These are phyloP conservation scores for Chrysina gloriosa DNA, from an alignment of 2,888 invertebrate genomes.

Conservation along the genomic window DNA sequence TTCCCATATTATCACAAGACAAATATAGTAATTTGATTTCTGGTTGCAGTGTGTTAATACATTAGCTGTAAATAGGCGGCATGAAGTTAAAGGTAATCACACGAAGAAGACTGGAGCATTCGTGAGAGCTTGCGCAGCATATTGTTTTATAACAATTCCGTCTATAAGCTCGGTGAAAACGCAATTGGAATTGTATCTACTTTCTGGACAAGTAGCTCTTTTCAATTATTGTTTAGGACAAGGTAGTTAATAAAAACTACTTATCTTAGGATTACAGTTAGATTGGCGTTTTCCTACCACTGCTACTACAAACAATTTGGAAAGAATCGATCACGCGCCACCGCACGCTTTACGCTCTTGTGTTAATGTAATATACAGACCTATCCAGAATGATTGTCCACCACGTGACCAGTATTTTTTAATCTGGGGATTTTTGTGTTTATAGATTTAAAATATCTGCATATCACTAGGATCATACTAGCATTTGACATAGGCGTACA, in stretches of 20 bases:
- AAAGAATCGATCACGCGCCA: too few relatives aligned
- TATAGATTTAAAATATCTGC: too few relatives aligned
- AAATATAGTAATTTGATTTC: conserved; percentile 3
- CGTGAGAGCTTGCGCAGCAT: conserved; percentile 94
- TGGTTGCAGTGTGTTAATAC: conserved; percentile 80
- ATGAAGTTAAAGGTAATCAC: conserved; percentile 79
- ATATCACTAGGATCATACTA: too few relatives aligned
- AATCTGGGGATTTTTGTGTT: too few relatives aligned
- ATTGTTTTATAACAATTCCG: conserved; percentile 96
- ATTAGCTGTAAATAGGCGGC: conserved; percentile 76
- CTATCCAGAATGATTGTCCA: too few relatives aligned
- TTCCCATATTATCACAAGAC: too few relatives aligned
- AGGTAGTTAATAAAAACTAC: conserved; percentile 67
- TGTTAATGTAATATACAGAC: too few relatives aligned
- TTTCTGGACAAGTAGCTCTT: conserved; percentile 89
- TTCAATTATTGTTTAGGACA: conserved; percentile 92
- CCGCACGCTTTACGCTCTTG: too few relatives aligned
- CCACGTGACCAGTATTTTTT: too few relatives aligned
- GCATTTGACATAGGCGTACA: too few relatives aligned
- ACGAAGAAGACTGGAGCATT: conserved; percentile 85
- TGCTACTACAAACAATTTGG: too few relatives aligned
- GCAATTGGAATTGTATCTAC: conserved; percentile 85
- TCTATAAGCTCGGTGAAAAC: conserved; percentile 85
- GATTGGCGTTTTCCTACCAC: background rate
- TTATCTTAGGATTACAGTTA: too few relatives aligned